Conservation (phyloP, 2,113 vertebrate genomes). For the Grammomys surdaster region DNA sequence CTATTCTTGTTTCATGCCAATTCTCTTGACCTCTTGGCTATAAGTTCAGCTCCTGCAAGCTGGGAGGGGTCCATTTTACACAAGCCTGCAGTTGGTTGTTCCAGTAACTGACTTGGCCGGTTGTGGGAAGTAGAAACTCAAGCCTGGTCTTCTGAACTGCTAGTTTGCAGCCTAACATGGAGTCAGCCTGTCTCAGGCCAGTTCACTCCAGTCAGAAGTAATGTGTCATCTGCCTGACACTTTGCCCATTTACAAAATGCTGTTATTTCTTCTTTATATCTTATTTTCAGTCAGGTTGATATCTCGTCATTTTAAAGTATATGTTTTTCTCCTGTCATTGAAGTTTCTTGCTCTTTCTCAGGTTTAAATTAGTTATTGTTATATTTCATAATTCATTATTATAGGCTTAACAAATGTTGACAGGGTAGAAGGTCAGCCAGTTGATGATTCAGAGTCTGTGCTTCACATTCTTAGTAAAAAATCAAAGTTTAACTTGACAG, state of each 20-base stretch:
- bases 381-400: not conserved
- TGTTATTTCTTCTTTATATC: not conserved
- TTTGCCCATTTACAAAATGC: not conserved
- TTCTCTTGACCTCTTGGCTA: too few species aligned
- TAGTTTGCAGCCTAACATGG: too few species aligned
- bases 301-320: not conserved
- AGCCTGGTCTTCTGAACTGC: too few species aligned
- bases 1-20: too few species aligned
- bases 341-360: slow-evolving; percentile 22
- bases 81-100: too few species aligned
- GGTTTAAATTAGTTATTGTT: slow-evolving; percentile 40
- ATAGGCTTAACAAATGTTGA: slow-evolving; percentile 6
- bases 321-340: not conserved
- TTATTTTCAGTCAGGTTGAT: slow-evolving; percentile 42
- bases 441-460: not conserved
- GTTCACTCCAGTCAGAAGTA: not conserved
- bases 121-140: too few species aligned
- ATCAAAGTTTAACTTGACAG: not conserved
- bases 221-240: not conserved
- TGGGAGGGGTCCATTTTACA: too few species aligned
- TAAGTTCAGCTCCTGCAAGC: too few species aligned
- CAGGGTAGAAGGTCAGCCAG: not conserved
- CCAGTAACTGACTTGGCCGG: too few species aligned
- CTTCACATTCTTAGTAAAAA: not conserved
- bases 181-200: too few species aligned